A percentile compares a stretch with the other conserved stretches of the same genome.
These are phyloP conservation scores for Thripadectes ignobilis DNA, from an alignment of 2,797 vertebrate species.

Conservation along the genomic window DNA sequence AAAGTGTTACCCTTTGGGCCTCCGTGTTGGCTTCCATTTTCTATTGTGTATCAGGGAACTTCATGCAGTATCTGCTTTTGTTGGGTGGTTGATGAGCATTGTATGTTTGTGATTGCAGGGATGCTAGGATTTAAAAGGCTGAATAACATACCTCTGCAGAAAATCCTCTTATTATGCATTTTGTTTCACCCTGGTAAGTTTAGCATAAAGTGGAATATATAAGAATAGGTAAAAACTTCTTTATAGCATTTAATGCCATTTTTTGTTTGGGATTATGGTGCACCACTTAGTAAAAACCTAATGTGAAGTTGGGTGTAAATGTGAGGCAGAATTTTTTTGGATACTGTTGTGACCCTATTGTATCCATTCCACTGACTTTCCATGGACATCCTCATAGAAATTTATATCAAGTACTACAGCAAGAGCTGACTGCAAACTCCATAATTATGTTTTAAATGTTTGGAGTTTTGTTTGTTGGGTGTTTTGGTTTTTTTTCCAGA, in stretches of 20 bases:
- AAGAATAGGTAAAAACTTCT: not conserved
- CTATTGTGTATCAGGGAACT: not conserved
- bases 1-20: not conserved
- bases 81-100: not conserved
- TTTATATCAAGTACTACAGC: not conserved
- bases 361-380: not conserved
- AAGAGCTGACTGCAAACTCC: not conserved
- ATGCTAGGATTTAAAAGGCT: not conserved
- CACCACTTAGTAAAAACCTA: not conserved
- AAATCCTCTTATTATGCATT: not conserved
- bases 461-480: not conserved
- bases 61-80: not conserved
- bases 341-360: not conserved
- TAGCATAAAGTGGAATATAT: not conserved
- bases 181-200: not conserved
- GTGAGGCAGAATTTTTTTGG: not conserved
- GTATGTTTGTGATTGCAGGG: rapidly evolving
- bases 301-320: not conserved
- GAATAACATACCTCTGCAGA: not conserved
- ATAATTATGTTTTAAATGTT: not conserved
- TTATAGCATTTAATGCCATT: not conserved
- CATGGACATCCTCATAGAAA: not conserved
- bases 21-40: not conserved
- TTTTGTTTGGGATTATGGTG: not conserved
- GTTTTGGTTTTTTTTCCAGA: not conserved